Percentiles rank a stretch among this genome's conserved stretches.
phyloP scores from a whole-genome alignment of 2,113 vertebrate genomes.

The Catharus minimus region DNA sequence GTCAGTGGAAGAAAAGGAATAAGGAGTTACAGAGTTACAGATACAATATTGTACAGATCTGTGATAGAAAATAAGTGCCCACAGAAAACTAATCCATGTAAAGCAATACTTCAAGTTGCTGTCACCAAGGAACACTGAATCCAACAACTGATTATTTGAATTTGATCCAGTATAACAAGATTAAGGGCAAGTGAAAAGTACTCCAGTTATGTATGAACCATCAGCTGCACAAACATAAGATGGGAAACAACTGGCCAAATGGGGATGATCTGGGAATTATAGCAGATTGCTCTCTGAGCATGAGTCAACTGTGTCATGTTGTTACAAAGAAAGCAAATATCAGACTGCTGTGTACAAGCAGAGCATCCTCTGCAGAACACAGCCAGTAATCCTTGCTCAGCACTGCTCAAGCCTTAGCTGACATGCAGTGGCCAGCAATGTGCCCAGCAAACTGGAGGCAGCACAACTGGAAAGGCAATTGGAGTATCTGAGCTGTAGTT shows the following conservation, averaged over 20 bases:
- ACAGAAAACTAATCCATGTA: not conserved
- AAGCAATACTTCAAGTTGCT: not conserved
- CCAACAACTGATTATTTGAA: not conserved
- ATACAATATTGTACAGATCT: not conserved
- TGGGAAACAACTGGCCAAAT: slow-evolving; percentile 17
- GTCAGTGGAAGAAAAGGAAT: not conserved
- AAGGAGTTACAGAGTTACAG: not conserved
- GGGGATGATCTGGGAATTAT: slow-evolving; percentile 42
- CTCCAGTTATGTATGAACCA: not conserved
- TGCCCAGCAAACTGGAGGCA: not conserved
- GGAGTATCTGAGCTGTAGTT: not conserved
- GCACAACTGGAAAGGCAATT: not conserved
- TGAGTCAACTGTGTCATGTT: slow-evolving; percentile 43
- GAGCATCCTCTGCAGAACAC: not conserved
- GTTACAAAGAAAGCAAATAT: slow-evolving; percentile 53
- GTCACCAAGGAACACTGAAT: not conserved
- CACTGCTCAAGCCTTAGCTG: not conserved
- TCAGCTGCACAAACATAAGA: slow-evolving; percentile 47
- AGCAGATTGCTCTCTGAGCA: slow-evolving; percentile 13
- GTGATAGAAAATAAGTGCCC: not conserved
- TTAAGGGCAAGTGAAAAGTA: slow-evolving; percentile 33
- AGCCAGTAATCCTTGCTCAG: slow-evolving; percentile 20
- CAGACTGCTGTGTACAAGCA: not conserved
- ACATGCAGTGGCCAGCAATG: not conserved
- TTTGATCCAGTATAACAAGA: slow-evolving; percentile 16